Conservation (phyloP, 2,888 invertebrate species). For the Epirrhoe alternata region DNA sequence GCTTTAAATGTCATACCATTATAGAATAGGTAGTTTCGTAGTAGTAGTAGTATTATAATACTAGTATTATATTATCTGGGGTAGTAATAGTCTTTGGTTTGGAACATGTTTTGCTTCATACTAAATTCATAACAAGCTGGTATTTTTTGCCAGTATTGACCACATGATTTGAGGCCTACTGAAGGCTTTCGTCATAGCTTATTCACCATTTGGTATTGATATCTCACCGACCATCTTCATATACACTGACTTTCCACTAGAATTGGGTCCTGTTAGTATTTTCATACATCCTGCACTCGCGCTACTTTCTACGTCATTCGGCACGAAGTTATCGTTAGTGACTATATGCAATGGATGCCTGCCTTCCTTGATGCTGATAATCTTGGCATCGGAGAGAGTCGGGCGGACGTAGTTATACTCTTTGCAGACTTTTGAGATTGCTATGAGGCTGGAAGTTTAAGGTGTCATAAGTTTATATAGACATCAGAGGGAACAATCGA, state of each 20-base stretch:
- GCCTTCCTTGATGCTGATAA: constrained; percentile 87
- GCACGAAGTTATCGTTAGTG: constrained; percentile 87
- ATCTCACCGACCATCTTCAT: constrained; percentile 89
- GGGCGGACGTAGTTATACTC: constrained; percentile 89
- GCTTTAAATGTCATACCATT: not conserved
- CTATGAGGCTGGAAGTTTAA: constrained; percentile 83
- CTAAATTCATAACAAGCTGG: too few species aligned
- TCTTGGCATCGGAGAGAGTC: constrained; percentile 80
- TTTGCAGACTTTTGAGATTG: constrained; percentile 87
- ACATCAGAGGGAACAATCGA: too few species aligned
- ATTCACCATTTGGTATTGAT: not conserved
- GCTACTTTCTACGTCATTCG: constrained; percentile 89
- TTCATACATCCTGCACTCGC: constrained; percentile 86
- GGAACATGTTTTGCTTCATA: not conserved
- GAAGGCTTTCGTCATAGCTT: not conserved
- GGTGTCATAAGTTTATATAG: too few species aligned
- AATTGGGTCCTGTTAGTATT: constrained; percentile 95
- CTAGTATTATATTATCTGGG: too few species aligned
- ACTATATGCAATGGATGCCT: constrained; percentile 92
- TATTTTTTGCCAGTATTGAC: too few species aligned
- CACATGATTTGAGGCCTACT: not conserved
- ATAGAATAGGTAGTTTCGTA: not conserved
- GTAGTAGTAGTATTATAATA: too few species aligned
- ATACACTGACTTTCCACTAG: constrained; percentile 96
- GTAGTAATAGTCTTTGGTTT: not conserved